Base-by-base conservation (phyloP, 2,797 vertebrate genomes). In the Falco cherrug region DNA sequence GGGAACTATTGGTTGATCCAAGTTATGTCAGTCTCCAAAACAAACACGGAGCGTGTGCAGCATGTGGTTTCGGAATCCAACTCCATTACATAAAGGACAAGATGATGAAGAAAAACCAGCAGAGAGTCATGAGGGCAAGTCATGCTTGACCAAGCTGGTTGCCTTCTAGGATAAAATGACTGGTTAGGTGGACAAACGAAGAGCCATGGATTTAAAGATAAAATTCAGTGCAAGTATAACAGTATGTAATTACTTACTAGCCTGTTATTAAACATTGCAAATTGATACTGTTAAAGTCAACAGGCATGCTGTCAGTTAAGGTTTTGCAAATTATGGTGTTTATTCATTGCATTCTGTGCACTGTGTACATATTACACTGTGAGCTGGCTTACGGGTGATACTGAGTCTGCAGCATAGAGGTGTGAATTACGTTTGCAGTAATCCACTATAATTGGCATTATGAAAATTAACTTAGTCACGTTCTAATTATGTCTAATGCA, bases 401-500 rank as follows among this genome's bases (percentile, higher is more conserved):
- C 0, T 48, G 13, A 5, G 20, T 81, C 45, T 83, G 7, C 11
- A 28, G 51, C 43, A 43, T 7, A 71, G 39, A 77, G 25, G 12
- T 48, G 24, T 70, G 73, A 91, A 68, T 83, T 91, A 29, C 22
- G 91, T 90, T 47, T 84, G 45, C 60, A 75, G 69, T 87, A 73
- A 73, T 41, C 45, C 25, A 3, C 53, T 87, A 16, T 57, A 87
- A 86, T 50, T 4, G 2, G 28, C 65, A 68, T 81, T 91, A 83
- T 48, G 61, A 50, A 81, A 74, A 88, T 74, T 81, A 81, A 76
- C 95, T 92, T 83, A 80, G 69, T 77, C 68, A 85, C 0, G 0
- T 90, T 90, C 59, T 91, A 91, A 74, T 94, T 84, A 56, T 89
- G 60, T 39, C n/a, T 74, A 89, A 71, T 91, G 26, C 41, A 57